A percentile compares a stretch with the other conserved stretches of the same genome.
Evolutionary conservation across 2,797 vertebrate genomes (phyloP).

Genomic region (Calcarius lapponicus): DNA sequence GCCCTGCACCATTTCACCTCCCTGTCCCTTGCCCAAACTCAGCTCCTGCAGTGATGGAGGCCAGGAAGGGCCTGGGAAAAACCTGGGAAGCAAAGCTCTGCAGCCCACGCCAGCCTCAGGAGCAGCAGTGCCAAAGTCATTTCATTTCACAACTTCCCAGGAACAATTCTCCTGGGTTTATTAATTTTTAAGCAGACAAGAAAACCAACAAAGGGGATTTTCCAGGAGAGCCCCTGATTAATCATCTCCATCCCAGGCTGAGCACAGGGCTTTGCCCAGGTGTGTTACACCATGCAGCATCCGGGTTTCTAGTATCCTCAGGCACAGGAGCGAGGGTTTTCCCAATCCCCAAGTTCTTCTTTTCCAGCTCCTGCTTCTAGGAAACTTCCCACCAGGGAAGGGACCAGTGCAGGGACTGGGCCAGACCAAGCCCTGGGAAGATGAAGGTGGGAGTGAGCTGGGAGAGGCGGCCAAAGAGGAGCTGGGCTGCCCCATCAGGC

Average conservation of each 20-base stretch:
- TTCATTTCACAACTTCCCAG: neutral
- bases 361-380: neutral
- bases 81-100: neutral
- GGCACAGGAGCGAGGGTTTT: neutral
- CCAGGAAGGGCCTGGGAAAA: neutral
- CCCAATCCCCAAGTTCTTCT: neutral
- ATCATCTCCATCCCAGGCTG: neutral
- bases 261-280: neutral
- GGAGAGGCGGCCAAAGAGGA: neutral
- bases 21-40: neutral
- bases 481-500: constrained; percentile 8
- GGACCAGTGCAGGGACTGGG: neutral
- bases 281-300: neutral
- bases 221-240: neutral
- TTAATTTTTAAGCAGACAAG: neutral
- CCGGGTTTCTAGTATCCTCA: neutral
- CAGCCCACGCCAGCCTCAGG: neutral
- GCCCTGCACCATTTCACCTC: neutral
- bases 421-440: constrained; percentile 11
- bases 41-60: neutral
- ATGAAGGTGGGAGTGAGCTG: constrained; percentile 40
- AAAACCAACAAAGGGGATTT: neutral
- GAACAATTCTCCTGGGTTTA: neutral
- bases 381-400: constrained; percentile 19
- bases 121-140: neutral